Evolutionary conservation across 2,113 vertebrate genomes (phyloP).

Genomic region (Heliornis fulica): DNA sequence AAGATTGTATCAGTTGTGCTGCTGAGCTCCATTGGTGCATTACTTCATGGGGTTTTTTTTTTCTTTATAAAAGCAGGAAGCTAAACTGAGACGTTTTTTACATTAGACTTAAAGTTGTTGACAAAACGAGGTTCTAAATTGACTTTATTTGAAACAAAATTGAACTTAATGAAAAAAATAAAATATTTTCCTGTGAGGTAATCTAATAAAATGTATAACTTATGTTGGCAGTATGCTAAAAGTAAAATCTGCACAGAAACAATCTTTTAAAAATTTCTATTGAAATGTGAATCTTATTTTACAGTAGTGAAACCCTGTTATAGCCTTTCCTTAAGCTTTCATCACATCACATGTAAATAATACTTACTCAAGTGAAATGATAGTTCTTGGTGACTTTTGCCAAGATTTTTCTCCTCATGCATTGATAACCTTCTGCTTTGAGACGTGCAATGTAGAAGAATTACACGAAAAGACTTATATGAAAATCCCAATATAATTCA

Average conservation of each 20-base stretch:
- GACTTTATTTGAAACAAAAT: neutral
- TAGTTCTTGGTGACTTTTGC: neutral
- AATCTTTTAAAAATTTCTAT: neutral
- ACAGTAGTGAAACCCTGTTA: neutral
- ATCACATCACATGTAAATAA: neutral
- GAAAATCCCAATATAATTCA: neutral
- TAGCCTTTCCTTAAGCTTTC: neutral
- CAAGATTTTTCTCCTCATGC: neutral
- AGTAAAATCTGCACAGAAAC: neutral
- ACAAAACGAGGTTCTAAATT: neutral
- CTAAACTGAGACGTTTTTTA: neutral
- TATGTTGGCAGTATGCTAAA: neutral
- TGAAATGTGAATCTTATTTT: neutral
- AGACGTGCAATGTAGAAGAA: neutral
- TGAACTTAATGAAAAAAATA: neutral
- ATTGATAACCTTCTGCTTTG: neutral
- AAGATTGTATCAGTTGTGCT: neutral
- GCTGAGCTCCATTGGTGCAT: neutral
- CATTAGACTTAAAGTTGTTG: neutral
- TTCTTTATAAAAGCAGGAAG: neutral
- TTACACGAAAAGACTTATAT: no score
- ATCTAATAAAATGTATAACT: neutral
- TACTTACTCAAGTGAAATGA: neutral
- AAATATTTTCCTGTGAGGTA: neutral
- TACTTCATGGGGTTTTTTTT: neutral